Evolutionary conservation across 2,113 vertebrate genomes (phyloP).

Genomic region (Psammodynastes pulverulentus): DNA sequence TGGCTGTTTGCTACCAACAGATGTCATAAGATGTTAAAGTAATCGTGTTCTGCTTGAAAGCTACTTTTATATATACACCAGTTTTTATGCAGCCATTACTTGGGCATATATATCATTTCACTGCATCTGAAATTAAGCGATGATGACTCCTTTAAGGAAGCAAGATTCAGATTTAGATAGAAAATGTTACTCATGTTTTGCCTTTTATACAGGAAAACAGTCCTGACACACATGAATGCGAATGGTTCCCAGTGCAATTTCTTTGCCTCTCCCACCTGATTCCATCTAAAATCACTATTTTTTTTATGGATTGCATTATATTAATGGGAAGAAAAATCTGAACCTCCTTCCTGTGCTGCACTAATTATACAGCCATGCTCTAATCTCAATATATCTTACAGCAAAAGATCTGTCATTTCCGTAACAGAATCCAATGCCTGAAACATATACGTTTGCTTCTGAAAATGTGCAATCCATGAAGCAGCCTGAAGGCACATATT

Average conservation of each 20-base stretch:
- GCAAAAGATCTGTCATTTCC: background rate
- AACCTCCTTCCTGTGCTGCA: conserved; percentile 17
- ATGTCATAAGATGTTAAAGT: background rate
- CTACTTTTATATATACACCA: background rate
- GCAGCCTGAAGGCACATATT: background rate
- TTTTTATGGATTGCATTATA: conserved; percentile 3
- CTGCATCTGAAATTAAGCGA: conserved; percentile 30
- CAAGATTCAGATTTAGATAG: conserved; percentile 14
- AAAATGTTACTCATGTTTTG: background rate
- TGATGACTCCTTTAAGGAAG: background rate
- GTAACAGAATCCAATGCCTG: background rate
- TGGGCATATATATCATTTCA: conserved; percentile 15
- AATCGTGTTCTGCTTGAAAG: conserved; percentile 5
- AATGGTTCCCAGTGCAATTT: background rate
- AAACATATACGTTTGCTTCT: background rate
- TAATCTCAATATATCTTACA: conserved; percentile 25
- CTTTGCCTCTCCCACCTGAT: background rate
- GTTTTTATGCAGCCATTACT: conserved; percentile 32
- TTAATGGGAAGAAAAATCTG: background rate
- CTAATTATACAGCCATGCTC: conserved; percentile 25
- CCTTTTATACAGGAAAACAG: conserved; percentile 24
- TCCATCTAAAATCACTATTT: conserved; percentile 19
- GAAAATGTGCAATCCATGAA: background rate
- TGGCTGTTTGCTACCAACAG: conserved; percentile 1
- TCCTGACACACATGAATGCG: background rate